phyloP scores from a whole-genome alignment of 2,113 vertebrate species.

The Globicephala melas region DNA sequence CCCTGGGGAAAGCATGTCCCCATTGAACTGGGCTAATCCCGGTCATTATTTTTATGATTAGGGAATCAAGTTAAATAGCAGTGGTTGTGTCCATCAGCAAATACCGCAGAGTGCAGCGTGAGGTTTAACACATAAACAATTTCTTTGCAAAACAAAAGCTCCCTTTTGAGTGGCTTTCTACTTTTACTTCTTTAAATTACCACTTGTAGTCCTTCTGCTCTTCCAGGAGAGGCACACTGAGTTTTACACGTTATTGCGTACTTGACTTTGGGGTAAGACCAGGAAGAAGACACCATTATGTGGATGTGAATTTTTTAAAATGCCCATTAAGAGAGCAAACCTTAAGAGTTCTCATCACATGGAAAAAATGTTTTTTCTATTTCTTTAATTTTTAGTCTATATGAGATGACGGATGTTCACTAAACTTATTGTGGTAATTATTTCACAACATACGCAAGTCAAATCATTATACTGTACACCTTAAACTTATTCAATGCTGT shows the following conservation, averaged over 20 bases:
- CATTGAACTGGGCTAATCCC: slow-evolving; percentile 31
- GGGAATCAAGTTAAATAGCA: not conserved
- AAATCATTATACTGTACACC: not conserved
- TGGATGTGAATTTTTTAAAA: not conserved
- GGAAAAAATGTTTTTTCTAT: not conserved
- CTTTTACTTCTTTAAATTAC: not conserved
- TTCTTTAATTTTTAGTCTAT: not conserved
- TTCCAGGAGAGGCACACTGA: not conserved
- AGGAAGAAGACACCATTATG: not conserved
- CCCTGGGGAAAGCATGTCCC: not conserved
- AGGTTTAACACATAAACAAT: not conserved
- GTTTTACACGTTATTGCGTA: not conserved
- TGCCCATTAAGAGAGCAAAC: not conserved
- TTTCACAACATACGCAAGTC: not conserved
- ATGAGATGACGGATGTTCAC: not conserved
- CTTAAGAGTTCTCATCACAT: not conserved
- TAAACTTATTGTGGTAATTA: not conserved
- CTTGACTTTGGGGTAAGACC: not conserved
- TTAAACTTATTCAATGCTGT: not conserved
- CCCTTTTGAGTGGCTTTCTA: not conserved
- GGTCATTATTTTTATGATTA: not conserved
- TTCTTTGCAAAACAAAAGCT: not conserved
- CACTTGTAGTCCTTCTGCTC: not conserved
- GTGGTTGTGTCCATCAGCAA: slow-evolving; percentile 47
- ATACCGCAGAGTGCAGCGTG: not conserved